These are phyloP conservation scores for Gallinago jamesoni DNA, from an alignment of 2,113 vertebrate species.

Conservation along the genomic window DNA sequence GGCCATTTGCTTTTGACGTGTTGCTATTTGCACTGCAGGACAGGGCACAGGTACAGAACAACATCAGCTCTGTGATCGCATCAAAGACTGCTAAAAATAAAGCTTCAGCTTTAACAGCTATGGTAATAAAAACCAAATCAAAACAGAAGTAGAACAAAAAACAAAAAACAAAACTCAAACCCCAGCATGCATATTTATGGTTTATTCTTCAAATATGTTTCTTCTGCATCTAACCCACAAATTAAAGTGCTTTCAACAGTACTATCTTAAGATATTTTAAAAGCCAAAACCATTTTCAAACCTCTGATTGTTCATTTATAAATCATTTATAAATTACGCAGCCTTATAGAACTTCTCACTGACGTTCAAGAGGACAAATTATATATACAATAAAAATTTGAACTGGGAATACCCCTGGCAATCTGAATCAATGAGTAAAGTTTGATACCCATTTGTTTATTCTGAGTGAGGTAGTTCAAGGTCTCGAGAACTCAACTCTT, in stretches of 20 bases:
- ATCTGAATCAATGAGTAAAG: neutral
- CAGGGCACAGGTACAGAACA: neutral
- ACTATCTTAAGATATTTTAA: neutral
- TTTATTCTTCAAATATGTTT: neutral
- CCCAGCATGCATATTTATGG: neutral
- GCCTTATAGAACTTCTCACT: neutral
- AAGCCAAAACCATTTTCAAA: neutral
- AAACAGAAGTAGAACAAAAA: neutral
- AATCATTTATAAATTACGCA: neutral
- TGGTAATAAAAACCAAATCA: neutral
- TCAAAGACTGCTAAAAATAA: neutral
- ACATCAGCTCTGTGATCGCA: neutral
- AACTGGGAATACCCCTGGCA: neutral
- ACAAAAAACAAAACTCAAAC: neutral
- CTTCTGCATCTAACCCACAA: neutral
- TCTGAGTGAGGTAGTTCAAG: neutral
- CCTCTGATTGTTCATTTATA: neutral
- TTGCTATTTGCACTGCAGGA: constrained; percentile 7
- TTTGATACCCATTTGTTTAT: neutral
- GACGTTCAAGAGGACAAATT: neutral
- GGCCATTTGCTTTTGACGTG: neutral
- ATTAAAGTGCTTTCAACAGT: neutral
- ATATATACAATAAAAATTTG: neutral
- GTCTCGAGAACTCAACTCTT: neutral
- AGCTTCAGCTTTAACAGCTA: neutral